A percentile compares a stretch with the other conserved stretches of the same genome.
These are phyloP conservation scores for Napeogenes sylphis DNA, from an alignment of 2,888 invertebrate genomes.

Conservation along the genomic window DNA sequence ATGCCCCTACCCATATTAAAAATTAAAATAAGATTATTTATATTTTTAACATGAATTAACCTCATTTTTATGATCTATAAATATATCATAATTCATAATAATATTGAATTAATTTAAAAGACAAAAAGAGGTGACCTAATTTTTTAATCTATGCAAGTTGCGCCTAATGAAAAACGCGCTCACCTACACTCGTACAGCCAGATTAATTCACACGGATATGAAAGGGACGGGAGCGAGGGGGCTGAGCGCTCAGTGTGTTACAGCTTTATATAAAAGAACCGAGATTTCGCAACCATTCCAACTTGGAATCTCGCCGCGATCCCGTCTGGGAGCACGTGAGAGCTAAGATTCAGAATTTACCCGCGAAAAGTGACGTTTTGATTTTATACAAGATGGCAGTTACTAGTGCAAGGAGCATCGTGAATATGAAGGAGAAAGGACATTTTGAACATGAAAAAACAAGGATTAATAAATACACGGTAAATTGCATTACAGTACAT, in stretches of 20 bases:
- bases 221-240: constrained; percentile 63
- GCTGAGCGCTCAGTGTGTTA: constrained; percentile 46
- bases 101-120: not conserved
- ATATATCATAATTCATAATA: not conserved
- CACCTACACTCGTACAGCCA: constrained; percentile 14
- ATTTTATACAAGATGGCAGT: constrained; percentile 60
- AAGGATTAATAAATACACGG: constrained; percentile 70
- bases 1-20: not conserved
- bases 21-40: not conserved
- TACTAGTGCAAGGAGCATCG: constrained; percentile 63
- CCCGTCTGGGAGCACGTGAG: constrained; percentile 61
- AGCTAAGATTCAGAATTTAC: constrained; percentile 49
- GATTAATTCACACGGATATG: constrained; percentile 40
- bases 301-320: constrained; percentile 70
- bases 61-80: too few species aligned
- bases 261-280: constrained; percentile 71
- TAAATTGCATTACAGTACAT: constrained; percentile 38
- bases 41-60: not conserved
- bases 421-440: constrained; percentile 63
- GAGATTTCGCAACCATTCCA: constrained; percentile 69
- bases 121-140: constrained; percentile 12
- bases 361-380: constrained; percentile 60
- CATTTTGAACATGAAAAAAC: constrained; percentile 68
- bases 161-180: constrained; percentile 9
- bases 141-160: constrained; percentile 14